phyloP scores from a whole-genome alignment of 2,888 invertebrate genomes.

The Papilio demoleus region DNA sequence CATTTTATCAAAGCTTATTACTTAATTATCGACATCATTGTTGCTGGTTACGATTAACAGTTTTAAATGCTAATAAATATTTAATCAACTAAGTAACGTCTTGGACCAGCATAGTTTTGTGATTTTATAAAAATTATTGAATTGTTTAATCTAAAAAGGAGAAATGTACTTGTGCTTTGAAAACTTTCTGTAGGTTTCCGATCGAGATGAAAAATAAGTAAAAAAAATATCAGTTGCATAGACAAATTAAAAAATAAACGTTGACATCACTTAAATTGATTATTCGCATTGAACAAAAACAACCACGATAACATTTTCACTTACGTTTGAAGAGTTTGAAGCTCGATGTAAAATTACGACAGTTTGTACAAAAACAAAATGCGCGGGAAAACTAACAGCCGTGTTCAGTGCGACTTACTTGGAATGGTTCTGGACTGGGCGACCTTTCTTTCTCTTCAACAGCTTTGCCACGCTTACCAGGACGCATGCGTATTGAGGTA shows the following conservation, averaged over 20 bases:
- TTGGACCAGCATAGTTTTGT: no score
- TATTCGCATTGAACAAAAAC: neutral
- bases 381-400: constrained; percentile 25
- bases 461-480: constrained; percentile 64
- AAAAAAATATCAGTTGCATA: neutral
- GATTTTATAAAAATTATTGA: no score
- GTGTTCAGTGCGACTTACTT: constrained; percentile 61
- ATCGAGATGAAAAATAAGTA: neutral
- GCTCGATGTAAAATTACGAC: neutral
- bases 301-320: neutral
- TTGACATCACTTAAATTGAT: neutral
- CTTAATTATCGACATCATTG: constrained; percentile 24
- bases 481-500: constrained; percentile 67
- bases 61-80: neutral
- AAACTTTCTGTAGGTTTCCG: neutral
- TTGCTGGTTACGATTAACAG: constrained; percentile 17
- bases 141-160: no score
- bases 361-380: neutral
- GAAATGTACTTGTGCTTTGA: neutral
- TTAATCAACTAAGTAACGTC: neutral
- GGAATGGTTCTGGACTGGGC: constrained; percentile 64
- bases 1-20: constrained; percentile 33
- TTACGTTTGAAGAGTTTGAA: neutral
- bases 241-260: neutral
- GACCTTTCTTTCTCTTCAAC: constrained; percentile 51